These are phyloP conservation scores for Lagopus leucura DNA, from an alignment of 2,113 vertebrate genomes.

Conservation along the genomic window DNA sequence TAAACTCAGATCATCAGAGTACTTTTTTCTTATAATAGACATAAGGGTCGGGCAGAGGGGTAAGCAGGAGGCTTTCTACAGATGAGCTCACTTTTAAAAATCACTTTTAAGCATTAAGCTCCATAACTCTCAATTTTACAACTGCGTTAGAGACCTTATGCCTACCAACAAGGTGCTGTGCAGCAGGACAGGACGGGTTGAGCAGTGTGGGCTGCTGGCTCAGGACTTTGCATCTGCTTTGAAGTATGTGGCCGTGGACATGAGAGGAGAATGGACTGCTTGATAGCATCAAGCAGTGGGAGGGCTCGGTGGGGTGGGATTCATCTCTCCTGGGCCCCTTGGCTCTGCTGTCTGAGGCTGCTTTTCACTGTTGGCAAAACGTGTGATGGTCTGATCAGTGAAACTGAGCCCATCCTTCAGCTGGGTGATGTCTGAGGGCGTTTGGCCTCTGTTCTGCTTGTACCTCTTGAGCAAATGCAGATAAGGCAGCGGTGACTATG, in stretches of 20 bases:
- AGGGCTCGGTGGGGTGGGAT: not conserved
- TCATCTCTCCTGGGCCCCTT: too few species aligned
- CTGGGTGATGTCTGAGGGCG: accelerated
- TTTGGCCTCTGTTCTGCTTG: not conserved
- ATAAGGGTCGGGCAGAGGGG: not conserved
- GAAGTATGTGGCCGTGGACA: accelerated
- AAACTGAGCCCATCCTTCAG: not conserved
- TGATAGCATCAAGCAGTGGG: not conserved
- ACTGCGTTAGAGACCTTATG: not conserved
- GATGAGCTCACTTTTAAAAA: not conserved
- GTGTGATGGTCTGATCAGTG: not conserved
- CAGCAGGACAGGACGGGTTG: not conserved
- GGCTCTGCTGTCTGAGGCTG: not conserved
- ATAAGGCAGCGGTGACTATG: not conserved
- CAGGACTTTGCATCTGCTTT: not conserved
- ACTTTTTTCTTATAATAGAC: too few species aligned
- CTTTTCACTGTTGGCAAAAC: not conserved
- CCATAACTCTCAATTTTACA: not conserved
- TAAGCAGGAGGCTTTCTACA: not conserved
- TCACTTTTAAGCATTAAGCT: not conserved
- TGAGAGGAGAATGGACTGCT: too few species aligned
- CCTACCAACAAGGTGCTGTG: not conserved
- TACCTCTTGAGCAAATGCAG: not conserved
- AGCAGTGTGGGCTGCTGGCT: not conserved
- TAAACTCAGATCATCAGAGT: accelerated